These are phyloP conservation scores for Benitochromis conjunctus DNA, from an alignment of 2,113 vertebrate genomes.

Conservation along the genomic window DNA sequence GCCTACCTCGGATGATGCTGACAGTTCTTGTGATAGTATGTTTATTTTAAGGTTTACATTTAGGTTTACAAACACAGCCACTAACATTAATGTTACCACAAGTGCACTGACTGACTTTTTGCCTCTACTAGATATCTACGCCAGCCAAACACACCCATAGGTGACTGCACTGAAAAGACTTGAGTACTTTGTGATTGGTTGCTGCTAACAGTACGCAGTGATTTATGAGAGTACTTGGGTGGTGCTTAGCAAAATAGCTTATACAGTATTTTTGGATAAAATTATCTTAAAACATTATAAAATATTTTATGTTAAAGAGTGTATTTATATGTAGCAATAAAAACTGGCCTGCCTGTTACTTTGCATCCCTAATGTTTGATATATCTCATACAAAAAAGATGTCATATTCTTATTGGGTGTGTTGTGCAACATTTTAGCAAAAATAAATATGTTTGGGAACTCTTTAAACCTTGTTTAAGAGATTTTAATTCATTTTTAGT, in stretches of 20 bases:
- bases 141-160: neutral
- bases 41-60: neutral
- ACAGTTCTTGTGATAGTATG: neutral
- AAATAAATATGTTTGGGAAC: slow-evolving; percentile 57
- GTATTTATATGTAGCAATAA: slow-evolving; percentile 58
- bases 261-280: slow-evolving; percentile 5
- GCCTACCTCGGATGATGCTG: neutral
- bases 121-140: neutral
- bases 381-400: slow-evolving; percentile 9
- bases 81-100: slow-evolving; percentile 35
- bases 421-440: slow-evolving; percentile 5
- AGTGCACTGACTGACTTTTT: slow-evolving; percentile 36
- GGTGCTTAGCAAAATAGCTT: neutral
- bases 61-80: slow-evolving; percentile 7
- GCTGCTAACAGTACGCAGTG: slow-evolving; percentile 38
- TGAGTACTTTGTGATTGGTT: slow-evolving; percentile 72
- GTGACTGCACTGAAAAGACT: slow-evolving; percentile 29
- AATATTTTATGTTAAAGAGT: slow-evolving; percentile 48
- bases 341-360: slow-evolving; percentile 1
- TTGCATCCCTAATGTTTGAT: neutral
- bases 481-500: neutral
- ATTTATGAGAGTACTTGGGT: slow-evolving; percentile 68
- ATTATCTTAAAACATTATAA: slow-evolving; percentile 33
- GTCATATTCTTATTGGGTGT: slow-evolving; percentile 5
- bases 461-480: neutral